Conservation (phyloP, 2,113 vertebrate genomes). For the Rostratula benghalensis region DNA sequence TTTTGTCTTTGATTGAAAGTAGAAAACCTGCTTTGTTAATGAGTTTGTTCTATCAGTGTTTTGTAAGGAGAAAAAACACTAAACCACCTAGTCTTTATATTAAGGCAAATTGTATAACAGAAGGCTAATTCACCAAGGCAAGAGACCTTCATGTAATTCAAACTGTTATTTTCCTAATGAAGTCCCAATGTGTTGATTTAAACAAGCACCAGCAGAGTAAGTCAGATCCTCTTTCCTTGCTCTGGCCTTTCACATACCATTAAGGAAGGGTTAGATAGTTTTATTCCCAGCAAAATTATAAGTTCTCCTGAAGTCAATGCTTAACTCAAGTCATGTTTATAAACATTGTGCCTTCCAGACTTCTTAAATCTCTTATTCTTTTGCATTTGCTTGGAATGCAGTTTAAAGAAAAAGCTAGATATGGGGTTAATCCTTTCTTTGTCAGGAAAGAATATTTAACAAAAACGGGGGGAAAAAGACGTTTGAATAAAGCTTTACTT, state of each 20-base stretch:
- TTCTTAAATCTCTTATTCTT: not conserved
- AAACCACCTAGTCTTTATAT: not conserved
- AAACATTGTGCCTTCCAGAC: not conserved
- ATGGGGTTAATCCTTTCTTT: not conserved
- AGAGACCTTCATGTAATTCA: not conserved
- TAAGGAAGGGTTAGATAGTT: not conserved
- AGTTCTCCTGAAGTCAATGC: not conserved
- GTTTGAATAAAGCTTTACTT: not conserved
- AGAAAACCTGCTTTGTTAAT: not conserved
- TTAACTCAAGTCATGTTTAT: not conserved
- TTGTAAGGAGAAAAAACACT: not conserved
- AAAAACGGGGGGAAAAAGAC: fast-evolving
- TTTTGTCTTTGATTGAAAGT: not conserved
- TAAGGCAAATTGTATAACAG: not conserved
- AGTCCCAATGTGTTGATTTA: not conserved
- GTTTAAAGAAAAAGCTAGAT: not conserved
- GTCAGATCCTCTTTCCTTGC: not conserved
- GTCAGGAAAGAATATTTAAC: not conserved
- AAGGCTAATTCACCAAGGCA: not conserved
- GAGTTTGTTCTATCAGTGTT: not conserved
- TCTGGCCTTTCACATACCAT: not conserved
- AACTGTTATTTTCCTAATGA: not conserved
- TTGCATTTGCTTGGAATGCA: not conserved
- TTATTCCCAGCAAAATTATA: not conserved
- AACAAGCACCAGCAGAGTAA: not conserved